Evolutionary conservation across 2,888 invertebrate genomes (phyloP).

Genomic region (Aphelenchoides bicaudatus): DNA sequence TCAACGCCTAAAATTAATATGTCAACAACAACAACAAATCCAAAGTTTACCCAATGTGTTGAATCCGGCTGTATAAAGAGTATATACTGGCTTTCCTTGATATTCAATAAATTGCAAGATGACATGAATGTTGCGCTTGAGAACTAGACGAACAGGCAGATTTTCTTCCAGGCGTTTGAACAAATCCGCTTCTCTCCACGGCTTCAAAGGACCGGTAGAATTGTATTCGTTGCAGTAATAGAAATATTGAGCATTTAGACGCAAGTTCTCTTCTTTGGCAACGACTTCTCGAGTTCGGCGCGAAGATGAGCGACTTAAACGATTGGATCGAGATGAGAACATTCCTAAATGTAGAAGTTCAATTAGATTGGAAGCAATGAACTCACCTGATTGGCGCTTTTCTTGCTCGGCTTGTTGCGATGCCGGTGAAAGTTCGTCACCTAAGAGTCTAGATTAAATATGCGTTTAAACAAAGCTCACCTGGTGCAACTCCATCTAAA

Average conservation of each 20-base stretch:
- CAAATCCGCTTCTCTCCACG: background rate
- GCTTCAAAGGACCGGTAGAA: background rate
- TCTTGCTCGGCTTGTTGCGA: no score
- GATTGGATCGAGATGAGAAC: background rate
- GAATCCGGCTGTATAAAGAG: constrained; percentile 23
- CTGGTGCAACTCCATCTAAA: constrained; percentile 51
- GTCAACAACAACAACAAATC: no score
- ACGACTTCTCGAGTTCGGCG: constrained; percentile 21
- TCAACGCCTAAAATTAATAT: no score
- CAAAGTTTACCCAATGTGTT: no score
- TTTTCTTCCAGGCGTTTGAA: background rate
- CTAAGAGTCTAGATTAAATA: constrained; percentile 7
- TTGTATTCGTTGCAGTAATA: background rate
- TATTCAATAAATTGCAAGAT: constrained; percentile 25
- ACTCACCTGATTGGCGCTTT: no score
- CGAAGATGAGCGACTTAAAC: no score
- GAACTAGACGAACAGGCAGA: constrained; percentile 21
- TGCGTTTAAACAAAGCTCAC: constrained; percentile 23
- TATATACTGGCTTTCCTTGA: constrained; percentile 11
- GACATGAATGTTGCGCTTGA: constrained; percentile 32
- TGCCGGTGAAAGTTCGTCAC: background rate
- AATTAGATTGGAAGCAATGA: background rate
- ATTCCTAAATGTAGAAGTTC: background rate
- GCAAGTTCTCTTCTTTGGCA: constrained; percentile 22
- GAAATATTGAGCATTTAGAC: background rate